Evolutionary conservation across 2,888 invertebrate species (phyloP), one percentile per base, ranked within the genome.

Genomic region (Heliconius ismenius): DNA sequence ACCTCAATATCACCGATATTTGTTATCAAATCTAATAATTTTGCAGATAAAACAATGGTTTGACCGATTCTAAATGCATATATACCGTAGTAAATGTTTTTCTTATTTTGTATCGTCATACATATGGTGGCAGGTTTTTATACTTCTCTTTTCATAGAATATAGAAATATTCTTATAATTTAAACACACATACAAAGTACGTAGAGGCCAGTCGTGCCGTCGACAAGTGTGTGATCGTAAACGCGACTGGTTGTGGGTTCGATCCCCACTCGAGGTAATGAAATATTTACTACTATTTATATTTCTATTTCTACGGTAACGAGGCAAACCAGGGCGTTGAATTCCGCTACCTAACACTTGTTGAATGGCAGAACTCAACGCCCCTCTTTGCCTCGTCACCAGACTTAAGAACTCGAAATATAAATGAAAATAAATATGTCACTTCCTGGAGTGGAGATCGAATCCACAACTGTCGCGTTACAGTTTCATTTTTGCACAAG

Each of bases 1-100:
- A 79, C 83, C 81, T 81, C 79, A 77, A 80, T 83, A 83, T 83
- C 83, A 79, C 79, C 80, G 83, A 83, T 83, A 81, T 62, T 80
- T 63, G 69, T 82, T 83, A 83, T 83, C 82, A 79, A 78, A 81
- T 76, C 81, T 79, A 79, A 78, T 80, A 81, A 80, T 80, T 80
- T 79, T 79, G 79, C 78, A 58, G 77, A 79, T 73, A 77, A 70
- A 75, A 73, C 74, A 77, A 79, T 73, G 26, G 39, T 73, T 75
- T 73, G 75, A 75, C 73, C 67, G 75, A 78, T 75, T 78, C 43
- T 21, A 36, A 24, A 70, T 70, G 13, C 18, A 54, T 70, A 28
- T 39, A 13, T 39, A 63, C 15, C 21, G 39, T 63, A 7, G 28
- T 28, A 11, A 63, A 62, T 73, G 21, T 60, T 18, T 72, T 24